A percentile compares a stretch with the other conserved stretches of the same genome.
Evolutionary conservation across 2,113 vertebrate genomes (phyloP).

Genomic region (Oplegnathus fasciatus): DNA sequence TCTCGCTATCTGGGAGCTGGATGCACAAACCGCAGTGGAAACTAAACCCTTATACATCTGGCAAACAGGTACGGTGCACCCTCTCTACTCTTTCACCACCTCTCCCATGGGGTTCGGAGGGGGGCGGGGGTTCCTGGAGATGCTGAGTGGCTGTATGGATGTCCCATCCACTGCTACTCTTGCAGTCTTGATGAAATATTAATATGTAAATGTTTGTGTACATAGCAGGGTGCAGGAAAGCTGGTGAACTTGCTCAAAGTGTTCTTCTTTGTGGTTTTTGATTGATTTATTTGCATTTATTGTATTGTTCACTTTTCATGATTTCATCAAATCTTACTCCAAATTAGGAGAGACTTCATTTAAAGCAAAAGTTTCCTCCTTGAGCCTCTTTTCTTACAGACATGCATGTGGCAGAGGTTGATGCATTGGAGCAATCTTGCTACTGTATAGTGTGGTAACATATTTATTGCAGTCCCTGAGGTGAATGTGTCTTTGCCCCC

Average conservation of each 20-base stretch:
- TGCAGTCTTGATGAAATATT: slow-evolving; percentile 41
- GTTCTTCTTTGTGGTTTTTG: neutral
- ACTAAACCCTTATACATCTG: slow-evolving; percentile 84
- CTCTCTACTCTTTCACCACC: slow-evolving; percentile 26
- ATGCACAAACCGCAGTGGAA: slow-evolving; percentile 77
- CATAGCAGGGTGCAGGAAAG: neutral
- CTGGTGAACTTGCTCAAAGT: slow-evolving; percentile 20
- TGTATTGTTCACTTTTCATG: neutral
- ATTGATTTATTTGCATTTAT: neutral
- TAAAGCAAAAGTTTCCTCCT: slow-evolving; percentile 42
- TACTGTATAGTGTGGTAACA: slow-evolving; percentile 43
- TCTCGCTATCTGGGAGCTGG: slow-evolving; percentile 67
- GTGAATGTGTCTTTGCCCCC: slow-evolving; percentile 45
- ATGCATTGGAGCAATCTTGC: slow-evolving; percentile 65
- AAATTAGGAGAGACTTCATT: neutral
- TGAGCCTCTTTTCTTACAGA: neutral
- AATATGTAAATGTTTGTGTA: slow-evolving; percentile 50
- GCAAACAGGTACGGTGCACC: slow-evolving; percentile 82
- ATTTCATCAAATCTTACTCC: neutral
- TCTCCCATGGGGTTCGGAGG: neutral
- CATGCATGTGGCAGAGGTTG: slow-evolving; percentile 33
- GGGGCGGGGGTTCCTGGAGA: neutral
- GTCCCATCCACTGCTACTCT: slow-evolving; percentile 17
- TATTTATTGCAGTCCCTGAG: slow-evolving; percentile 74
- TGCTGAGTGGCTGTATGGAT: slow-evolving; percentile 15